phyloP scores from a whole-genome alignment of 2,888 invertebrate species.

The Drosophila cognata region DNA sequence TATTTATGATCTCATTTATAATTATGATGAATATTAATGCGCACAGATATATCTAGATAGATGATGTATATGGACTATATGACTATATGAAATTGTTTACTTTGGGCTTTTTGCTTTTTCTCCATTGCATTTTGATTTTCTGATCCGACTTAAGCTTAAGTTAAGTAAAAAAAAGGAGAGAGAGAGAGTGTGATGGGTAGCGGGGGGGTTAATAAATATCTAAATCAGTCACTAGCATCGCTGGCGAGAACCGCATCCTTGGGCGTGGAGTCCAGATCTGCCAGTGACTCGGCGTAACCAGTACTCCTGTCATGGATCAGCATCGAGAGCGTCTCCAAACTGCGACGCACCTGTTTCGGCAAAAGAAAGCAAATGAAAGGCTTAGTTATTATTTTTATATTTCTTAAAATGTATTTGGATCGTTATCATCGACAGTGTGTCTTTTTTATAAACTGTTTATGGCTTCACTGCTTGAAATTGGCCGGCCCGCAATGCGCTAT shows the following conservation, averaged over 20 bases:
- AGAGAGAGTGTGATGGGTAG: background rate
- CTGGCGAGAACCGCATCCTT: conserved; percentile 21
- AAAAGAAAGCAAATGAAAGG: conserved; percentile 35
- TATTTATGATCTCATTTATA: conserved; percentile 14
- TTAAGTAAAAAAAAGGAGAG: conserved; percentile 6
- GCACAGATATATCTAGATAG: conserved; percentile 7
- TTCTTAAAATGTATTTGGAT: background rate
- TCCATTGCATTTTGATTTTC: conserved; percentile 13
- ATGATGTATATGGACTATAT: conserved; percentile 25
- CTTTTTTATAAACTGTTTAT: background rate
- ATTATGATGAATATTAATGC: conserved; percentile 14
- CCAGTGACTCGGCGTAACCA: conserved; percentile 51
- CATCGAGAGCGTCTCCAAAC: conserved; percentile 91
- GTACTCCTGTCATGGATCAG: conserved; percentile 86
- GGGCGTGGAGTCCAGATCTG: conserved; percentile 3
- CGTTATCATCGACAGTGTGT: background rate
- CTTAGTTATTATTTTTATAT: background rate
- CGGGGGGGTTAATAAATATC: background rate
- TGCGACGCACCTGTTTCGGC: conserved; percentile 89
- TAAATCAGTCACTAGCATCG: conserved; percentile 82
- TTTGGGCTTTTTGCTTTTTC: conserved; percentile 43
- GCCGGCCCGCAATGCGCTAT: conserved; percentile 7
- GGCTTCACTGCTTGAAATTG: background rate
- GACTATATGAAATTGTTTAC: conserved; percentile 40
- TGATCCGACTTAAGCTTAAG: conserved; percentile 21